Evolutionary conservation across 2,797 vertebrate species (phyloP).

Genomic region (Notoglanidium macrostoma): DNA sequence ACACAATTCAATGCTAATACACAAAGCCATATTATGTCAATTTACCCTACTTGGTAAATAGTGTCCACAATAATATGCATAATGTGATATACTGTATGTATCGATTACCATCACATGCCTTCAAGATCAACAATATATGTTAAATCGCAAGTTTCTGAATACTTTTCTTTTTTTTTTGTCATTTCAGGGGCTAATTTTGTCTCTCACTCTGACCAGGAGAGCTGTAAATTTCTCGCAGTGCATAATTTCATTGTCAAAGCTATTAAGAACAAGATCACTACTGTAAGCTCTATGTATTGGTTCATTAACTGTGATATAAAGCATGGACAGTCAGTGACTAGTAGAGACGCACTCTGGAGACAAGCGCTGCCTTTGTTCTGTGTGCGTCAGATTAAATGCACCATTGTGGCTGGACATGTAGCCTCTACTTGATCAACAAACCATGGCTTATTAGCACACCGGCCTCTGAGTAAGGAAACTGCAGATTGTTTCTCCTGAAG

Average conservation of each 20-base stretch:
- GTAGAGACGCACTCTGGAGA: slow-evolving; percentile 44
- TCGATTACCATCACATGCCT: neutral
- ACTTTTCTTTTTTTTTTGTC: neutral
- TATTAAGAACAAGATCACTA: slow-evolving; percentile 45
- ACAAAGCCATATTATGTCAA: neutral
- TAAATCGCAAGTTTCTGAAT: neutral
- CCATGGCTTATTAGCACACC: slow-evolving; percentile 1
- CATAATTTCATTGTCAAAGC: slow-evolving; percentile 30
- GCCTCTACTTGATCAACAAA: slow-evolving; percentile 44
- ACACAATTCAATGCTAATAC: neutral
- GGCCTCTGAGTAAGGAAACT: neutral
- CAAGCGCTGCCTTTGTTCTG: slow-evolving; percentile 40
- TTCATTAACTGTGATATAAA: slow-evolving; percentile 51
- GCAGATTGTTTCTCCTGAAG: neutral
- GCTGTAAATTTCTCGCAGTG: slow-evolving; percentile 28
- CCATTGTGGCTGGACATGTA: slow-evolving; percentile 37
- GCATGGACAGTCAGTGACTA: slow-evolving; percentile 50
- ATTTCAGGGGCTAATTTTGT: slow-evolving; percentile 7
- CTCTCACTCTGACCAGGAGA: neutral
- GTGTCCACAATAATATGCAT: neutral
- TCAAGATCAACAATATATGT: neutral
- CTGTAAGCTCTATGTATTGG: slow-evolving; percentile 42
- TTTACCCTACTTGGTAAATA: neutral
- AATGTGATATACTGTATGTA: neutral
- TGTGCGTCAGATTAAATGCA: slow-evolving; percentile 27